phyloP scores from a whole-genome alignment of 2,888 invertebrate species.

The Drosophila neotestacea region DNA sequence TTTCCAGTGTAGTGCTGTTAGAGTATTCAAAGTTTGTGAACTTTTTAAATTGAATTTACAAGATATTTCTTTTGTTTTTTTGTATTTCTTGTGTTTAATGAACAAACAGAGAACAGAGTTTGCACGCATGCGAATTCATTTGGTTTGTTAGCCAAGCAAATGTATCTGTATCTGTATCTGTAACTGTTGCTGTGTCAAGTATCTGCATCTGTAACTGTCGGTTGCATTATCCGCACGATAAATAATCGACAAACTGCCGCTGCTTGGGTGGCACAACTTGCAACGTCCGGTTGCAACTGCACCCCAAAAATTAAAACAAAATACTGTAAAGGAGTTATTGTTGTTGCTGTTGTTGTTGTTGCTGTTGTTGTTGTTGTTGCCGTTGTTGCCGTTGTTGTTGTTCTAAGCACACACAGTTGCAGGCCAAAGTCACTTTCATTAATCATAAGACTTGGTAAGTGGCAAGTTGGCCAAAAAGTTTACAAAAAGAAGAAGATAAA shows the following conservation, averaged over 20 bases:
- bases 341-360: slow-evolving; percentile 11
- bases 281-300: slow-evolving; percentile 31
- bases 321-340: slow-evolving; percentile 1
- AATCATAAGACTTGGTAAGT: slow-evolving; percentile 15
- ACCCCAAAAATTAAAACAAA: background rate
- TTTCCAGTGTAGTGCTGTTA: background rate
- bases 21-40: background rate
- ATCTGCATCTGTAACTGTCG: slow-evolving; percentile 22
- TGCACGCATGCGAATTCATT: slow-evolving; percentile 2
- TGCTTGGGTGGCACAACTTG: slow-evolving; percentile 55
- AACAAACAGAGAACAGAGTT: slow-evolving; percentile 6
- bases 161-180: slow-evolving; percentile 9
- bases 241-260: slow-evolving; percentile 46
- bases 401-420: slow-evolving; percentile 16
- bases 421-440: slow-evolving; percentile 36
- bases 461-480: slow-evolving; percentile 39
- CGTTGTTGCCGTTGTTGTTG: slow-evolving; percentile 2
- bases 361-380: background rate
- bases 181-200: slow-evolving; percentile 11
- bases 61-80: background rate
- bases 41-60: too few relatives aligned
- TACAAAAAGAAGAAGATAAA: slow-evolving; percentile 1
- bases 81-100: slow-evolving; percentile 14
- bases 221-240: slow-evolving; percentile 55
- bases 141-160: slow-evolving; percentile 1